These are phyloP conservation scores for Silurus lanzhouensis DNA, from an alignment of 2,797 vertebrate genomes.

Conservation along the genomic window DNA sequence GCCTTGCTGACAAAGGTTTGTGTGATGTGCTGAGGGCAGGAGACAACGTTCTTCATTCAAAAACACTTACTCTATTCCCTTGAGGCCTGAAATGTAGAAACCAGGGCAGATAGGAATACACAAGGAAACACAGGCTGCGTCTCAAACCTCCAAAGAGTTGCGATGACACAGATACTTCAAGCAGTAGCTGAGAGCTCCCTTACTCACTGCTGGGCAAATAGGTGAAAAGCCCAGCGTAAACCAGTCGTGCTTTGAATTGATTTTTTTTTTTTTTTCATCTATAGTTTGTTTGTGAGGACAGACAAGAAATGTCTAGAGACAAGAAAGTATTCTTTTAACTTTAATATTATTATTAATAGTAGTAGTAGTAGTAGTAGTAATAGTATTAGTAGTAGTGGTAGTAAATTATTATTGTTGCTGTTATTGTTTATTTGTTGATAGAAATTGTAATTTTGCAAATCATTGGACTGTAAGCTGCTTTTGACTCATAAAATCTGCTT, in stretches of 20 bases:
- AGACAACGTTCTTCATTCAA: constrained; percentile 42
- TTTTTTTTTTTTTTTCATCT: too few relatives aligned
- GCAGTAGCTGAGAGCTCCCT: constrained; percentile 9
- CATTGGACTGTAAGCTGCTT: neutral
- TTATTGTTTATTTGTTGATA: neutral
- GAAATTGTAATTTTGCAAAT: neutral
- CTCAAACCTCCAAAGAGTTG: constrained; percentile 33
- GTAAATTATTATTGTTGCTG: neutral
- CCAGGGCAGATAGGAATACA: constrained; percentile 57
- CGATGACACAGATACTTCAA: constrained; percentile 39
- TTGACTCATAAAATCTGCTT: constrained; percentile 16
- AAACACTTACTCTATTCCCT: constrained; percentile 44
- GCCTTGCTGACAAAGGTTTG: neutral
- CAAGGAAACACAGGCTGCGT: constrained; percentile 11
- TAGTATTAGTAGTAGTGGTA: neutral
- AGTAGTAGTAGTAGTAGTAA: neutral
- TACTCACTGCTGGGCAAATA: neutral
- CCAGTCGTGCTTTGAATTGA: neutral
- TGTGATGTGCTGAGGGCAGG: constrained; percentile 21
- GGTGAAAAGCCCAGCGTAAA: neutral
- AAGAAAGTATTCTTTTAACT: too few relatives aligned
- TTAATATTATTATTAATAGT: neutral
- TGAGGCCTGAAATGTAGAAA: constrained; percentile 47
- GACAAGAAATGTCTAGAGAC: neutral
- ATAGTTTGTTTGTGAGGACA: neutral